Base-by-base conservation (phyloP, 92 coral and sea anemone genomes). In the Umimayanthus kanabou region DNA sequence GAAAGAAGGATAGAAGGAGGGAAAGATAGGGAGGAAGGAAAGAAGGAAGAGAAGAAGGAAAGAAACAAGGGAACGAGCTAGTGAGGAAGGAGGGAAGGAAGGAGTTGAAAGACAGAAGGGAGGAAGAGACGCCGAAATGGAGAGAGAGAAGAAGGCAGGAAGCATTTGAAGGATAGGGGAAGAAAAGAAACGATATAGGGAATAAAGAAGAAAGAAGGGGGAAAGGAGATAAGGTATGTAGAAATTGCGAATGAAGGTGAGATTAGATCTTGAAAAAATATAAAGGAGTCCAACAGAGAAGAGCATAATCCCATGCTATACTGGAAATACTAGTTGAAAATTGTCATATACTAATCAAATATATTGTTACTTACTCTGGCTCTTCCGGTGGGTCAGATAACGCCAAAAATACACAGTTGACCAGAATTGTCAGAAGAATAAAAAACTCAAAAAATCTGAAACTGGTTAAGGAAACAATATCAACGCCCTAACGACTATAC, bases 351-450 rank as follows among this genome's bases (percentile, higher is more conserved):
- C 67, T 22, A 18, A 61, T 0, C 67, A 61, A 2, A 61, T 61
- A 26, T 61, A 61, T 20, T 80, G 6, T n/a, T 61, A 93, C 99
- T 96, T 81, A 96, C 99, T 96, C 99, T 29, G 99, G 93, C 76
- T 96, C 94, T 88, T 96, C 99, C 4, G 99, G 99, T 0, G 99
- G 98, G 39, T 93, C 81, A 13, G 98, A 93, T 89, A 96, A 67
- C 33, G 99, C 99, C 79, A 96, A 89, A 80, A 96, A 96, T 15
- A 93, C 94, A 72, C 99, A 96, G 89, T 96, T 96, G 78, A 95
- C 93, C 33, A 96, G 65, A 84, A 96, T 96, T 29, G 98, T 95
- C 18, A 96, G 88, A 39, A 96, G 85, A 39, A 96, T 81, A 87
- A 96, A 96, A 79, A 93, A 47, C 86, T 96, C 99, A 89, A 96